Evolutionary conservation across 2,113 vertebrate genomes (phyloP).

Genomic region (Rhea pennata): DNA sequence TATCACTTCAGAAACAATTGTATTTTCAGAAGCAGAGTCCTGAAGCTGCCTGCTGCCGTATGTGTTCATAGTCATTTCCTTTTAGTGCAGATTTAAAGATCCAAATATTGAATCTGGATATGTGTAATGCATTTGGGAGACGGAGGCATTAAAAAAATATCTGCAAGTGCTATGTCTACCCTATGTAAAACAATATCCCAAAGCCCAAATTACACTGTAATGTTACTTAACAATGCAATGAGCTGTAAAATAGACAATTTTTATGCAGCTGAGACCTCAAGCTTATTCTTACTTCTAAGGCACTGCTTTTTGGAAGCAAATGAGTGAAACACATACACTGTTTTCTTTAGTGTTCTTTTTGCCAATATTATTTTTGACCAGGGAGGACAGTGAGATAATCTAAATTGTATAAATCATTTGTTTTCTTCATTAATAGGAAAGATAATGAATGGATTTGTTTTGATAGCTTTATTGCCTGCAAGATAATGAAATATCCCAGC

Average conservation of each 20-base stretch:
- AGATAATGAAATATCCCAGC: constrained; percentile 65
- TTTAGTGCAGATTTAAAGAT: constrained; percentile 34
- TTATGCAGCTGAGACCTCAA: constrained; percentile 55
- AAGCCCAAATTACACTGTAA: constrained; percentile 32
- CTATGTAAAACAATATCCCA: constrained; percentile 22
- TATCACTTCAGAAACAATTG: constrained; percentile 20
- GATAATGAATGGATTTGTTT: constrained; percentile 58
- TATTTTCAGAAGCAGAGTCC: not conserved
- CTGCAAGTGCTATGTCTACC: not conserved
- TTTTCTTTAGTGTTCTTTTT: constrained; percentile 39
- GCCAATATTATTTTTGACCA: constrained; percentile 30
- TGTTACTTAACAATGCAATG: constrained; percentile 65
- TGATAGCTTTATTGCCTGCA: constrained; percentile 53
- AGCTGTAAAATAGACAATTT: constrained; percentile 61
- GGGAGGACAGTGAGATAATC: constrained; percentile 43
- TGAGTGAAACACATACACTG: constrained; percentile 23
- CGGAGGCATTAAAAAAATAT: not conserved
- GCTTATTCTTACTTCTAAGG: constrained; percentile 34
- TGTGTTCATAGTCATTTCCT: not conserved
- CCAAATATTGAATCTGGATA: constrained; percentile 49
- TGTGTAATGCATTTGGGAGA: not conserved
- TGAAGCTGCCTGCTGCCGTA: not conserved
- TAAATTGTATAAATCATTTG: constrained; percentile 43
- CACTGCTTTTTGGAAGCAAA: constrained; percentile 41
- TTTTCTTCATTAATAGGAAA: constrained; percentile 56